Conservation (phyloP, 1,140 invertebrate species). For the Drosophila yakuba region DNA sequence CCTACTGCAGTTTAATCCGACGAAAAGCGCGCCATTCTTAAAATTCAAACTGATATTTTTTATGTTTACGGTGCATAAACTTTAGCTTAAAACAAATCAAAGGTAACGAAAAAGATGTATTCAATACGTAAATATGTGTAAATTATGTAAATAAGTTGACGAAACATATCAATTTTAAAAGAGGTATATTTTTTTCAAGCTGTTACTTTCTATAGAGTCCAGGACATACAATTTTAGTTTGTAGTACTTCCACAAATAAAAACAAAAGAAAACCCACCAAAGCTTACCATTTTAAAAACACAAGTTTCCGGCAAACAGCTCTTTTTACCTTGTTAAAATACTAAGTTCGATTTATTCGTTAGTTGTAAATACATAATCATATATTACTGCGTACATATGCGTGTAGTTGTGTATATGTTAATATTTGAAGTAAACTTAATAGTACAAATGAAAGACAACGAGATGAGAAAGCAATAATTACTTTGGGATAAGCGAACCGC, state of each 20-base stretch:
- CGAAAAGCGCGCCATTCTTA: background rate
- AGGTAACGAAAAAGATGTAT: too few relatives aligned
- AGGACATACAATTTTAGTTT: too few relatives aligned
- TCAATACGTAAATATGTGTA: too few relatives aligned
- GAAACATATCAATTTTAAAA: too few relatives aligned
- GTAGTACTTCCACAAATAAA: too few relatives aligned
- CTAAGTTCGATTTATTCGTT: slow-evolving; percentile 77
- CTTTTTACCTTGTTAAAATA: slow-evolving; percentile 58
- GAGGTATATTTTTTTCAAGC: too few relatives aligned
- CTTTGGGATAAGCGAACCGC: slow-evolving; percentile 79
- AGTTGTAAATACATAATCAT: slow-evolving; percentile 77
- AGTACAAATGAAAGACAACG: slow-evolving; percentile 80
- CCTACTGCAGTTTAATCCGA: background rate
- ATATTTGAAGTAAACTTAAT: slow-evolving; percentile 82
- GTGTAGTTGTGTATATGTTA: slow-evolving; percentile 64
- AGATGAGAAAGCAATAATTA: slow-evolving; percentile 82
- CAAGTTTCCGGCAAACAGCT: background rate
- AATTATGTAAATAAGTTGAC: too few relatives aligned
- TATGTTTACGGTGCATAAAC: background rate
- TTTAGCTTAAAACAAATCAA: background rate
- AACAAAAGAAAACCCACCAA: too few relatives aligned
- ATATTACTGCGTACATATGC: slow-evolving; percentile 58
- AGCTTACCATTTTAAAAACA: too few relatives aligned
- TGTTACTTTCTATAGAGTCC: too few relatives aligned
- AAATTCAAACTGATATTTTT: background rate